Evolutionary conservation across 2,888 invertebrate species (phyloP), one percentile per base, ranked within the genome.

Genomic region (Acrobasis consociella): DNA sequence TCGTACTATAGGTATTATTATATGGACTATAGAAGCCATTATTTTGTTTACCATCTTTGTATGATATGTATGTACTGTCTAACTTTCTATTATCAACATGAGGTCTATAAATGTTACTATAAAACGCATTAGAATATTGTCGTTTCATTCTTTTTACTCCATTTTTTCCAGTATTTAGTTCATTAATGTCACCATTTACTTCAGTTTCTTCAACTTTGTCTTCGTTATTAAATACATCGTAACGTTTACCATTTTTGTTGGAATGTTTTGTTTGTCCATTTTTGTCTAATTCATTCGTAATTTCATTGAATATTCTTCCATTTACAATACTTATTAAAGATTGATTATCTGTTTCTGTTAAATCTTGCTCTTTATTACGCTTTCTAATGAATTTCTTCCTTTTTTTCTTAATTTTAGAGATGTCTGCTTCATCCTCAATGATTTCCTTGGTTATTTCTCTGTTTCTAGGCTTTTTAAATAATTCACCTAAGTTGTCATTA

Each of bases 241-340:
- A 31, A 31, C 7, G 31, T 42, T 49, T 49, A 49, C 10, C 15
- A 31, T 58, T n/a, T 9, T 9, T 22, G 17, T 58, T 31, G 9
- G 0, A 39, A n/a, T 49, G 9, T 31, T 58, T 60, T n/a, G 13
- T 52, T 13, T 38, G 59, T 16, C 37, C 15, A 2, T 16, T 42
- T 60, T 42, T 38, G n/a, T 17, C 42, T 5, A 49, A 5, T 37
- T 37, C 37, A 49, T 59, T 37, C 15, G 13, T 50, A 31, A 59
- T 37, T 37, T 59, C 37, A 49, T 13, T 38, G 9, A 37, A 37
- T 42, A 9, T 5, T 0, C 37, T 10, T 10, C 39, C 46, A 5
- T 62, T 2, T 61, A 11, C n/a, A 10, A 66, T 13, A 13, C 69
- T 64, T 60, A 15, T 50, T 31, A 7, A 31, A 31, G 31, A 31